phyloP scores from a whole-genome alignment of 1,140 invertebrate species.

The Amphibalanus amphitrite region DNA sequence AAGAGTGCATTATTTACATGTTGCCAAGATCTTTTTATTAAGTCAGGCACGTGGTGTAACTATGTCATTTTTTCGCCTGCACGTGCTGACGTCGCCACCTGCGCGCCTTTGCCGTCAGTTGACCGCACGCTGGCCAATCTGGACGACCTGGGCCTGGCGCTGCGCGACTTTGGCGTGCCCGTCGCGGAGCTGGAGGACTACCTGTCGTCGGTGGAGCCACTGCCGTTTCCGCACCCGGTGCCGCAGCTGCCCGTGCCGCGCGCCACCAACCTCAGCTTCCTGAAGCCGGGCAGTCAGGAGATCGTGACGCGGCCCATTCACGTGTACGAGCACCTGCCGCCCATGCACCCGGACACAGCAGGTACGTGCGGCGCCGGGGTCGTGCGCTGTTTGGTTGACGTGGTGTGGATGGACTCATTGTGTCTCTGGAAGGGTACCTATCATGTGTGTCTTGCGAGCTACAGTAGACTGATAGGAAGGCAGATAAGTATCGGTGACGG shows the following conservation, averaged over 20 bases:
- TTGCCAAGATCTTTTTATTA: no score
- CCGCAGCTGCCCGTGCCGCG: slow-evolving; percentile 58
- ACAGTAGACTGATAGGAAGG: no score
- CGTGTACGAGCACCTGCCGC: slow-evolving; percentile 79
- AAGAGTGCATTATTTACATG: no score
- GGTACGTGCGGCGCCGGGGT: no score
- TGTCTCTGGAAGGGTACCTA: no score
- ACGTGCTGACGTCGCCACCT: slow-evolving; percentile 4
- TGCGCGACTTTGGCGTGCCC: slow-evolving; percentile 63
- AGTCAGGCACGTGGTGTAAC: no score
- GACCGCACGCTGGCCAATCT: slow-evolving; percentile 66
- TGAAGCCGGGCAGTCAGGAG: slow-evolving; percentile 83
- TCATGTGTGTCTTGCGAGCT: no score
- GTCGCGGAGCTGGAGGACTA: slow-evolving; percentile 71
- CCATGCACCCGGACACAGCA: slow-evolving; percentile 63
- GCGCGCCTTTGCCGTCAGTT: slow-evolving; percentile 31
- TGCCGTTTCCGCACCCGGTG: slow-evolving; percentile 43
- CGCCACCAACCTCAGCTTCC: slow-evolving; percentile 63
- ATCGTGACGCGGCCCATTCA: slow-evolving; percentile 75
- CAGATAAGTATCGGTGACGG: no score
- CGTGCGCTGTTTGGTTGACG: no score
- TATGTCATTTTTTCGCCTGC: not conserved
- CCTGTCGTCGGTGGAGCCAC: slow-evolving; percentile 57
- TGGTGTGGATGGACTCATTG: no score
- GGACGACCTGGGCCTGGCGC: slow-evolving; percentile 71